Evolutionary conservation across 2,797 vertebrate species (phyloP), one percentile per base, ranked within the genome.

Genomic region (Sylvia borin): DNA sequence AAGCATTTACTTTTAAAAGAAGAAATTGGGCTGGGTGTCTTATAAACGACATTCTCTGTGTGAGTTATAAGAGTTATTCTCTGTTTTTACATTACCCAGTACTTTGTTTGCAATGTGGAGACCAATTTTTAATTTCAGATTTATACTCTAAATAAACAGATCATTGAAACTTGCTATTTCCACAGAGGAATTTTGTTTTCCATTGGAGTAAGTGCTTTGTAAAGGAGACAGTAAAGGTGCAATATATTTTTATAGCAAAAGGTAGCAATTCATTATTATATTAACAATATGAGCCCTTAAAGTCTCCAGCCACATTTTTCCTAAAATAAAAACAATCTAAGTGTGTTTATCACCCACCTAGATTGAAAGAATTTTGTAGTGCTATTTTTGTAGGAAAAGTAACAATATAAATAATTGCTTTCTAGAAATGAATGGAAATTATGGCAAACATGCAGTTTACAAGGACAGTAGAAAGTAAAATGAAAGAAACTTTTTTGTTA

Each of bases 401-500:
- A 73, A 29, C 5, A 62, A 6, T 48, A 26, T 45, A 77, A 77
- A 62, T 20, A 73, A 18, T 5, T 32, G 3, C 11, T 24, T 67
- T 60, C 36, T 40, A 50, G 26, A 77, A 66, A 42, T 47, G 1
- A 62, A 42, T 21, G 7, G 11, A 55, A 57, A 48, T 47, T 62
- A 45, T 42, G 4, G 18, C 3, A 60, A 53, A 29, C 8, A 10
- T 29, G 3, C 4, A 25, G 14, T 13, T 72, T 80, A 27, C 4
- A 42, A 34, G 6, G 24, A 72, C 6, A 70, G 5, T 14, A 47
- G 50, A 45, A 55, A 74, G 5, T 79, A 55, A 74, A 70, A 70
- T 1, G 7, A 26, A 48, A n/a, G 0, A 53, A 47, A 10, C 4
- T 2, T 40, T 67, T 61, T 29, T 32, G 3, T 26, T 26, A 58